phyloP scores from a whole-genome alignment of 2,888 invertebrate genomes.

The Melanotus villosus region DNA sequence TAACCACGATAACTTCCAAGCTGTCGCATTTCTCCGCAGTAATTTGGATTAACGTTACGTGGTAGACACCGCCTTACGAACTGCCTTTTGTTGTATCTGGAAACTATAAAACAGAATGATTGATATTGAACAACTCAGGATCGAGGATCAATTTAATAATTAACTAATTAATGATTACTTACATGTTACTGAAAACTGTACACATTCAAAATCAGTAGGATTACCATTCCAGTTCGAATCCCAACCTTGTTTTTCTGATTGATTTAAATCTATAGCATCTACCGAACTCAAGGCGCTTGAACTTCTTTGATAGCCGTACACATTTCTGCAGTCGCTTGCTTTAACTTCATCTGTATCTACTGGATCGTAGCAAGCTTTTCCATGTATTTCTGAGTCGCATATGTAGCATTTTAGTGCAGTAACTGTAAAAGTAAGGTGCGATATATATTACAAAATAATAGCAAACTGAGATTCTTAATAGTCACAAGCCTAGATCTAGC shows the following conservation, averaged over 20 bases:
- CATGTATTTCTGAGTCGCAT: constrained; percentile 17
- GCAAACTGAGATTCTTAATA: not conserved
- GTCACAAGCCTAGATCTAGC: too few relatives aligned
- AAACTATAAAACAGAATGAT: not conserved
- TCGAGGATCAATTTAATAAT: too few relatives aligned
- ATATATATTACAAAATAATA: too few relatives aligned
- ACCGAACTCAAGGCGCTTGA: not conserved
- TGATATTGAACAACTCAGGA: not conserved
- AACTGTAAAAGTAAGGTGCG: constrained; percentile 20
- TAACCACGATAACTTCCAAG: not conserved
- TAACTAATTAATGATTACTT: too few relatives aligned
- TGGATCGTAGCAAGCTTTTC: constrained; percentile 29
- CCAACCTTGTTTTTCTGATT: not conserved
- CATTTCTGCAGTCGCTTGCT: constrained; percentile 5
- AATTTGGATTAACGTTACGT: constrained; percentile 5
- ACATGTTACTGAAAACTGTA: constrained; percentile 20
- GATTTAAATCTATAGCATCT: not conserved
- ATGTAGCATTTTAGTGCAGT: constrained; percentile 24
- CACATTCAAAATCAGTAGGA: constrained; percentile 24
- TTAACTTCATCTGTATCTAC: not conserved
- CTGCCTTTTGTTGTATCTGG: not conserved
- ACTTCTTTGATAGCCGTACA: not conserved
- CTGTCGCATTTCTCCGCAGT: constrained; percentile 1
- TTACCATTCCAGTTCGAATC: not conserved
- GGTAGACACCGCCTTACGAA: constrained; percentile 24